Percentiles rank a stretch among this genome's conserved stretches.
phyloP scores from a whole-genome alignment of 1,140 invertebrate species.

The Pinna nobilis region DNA sequence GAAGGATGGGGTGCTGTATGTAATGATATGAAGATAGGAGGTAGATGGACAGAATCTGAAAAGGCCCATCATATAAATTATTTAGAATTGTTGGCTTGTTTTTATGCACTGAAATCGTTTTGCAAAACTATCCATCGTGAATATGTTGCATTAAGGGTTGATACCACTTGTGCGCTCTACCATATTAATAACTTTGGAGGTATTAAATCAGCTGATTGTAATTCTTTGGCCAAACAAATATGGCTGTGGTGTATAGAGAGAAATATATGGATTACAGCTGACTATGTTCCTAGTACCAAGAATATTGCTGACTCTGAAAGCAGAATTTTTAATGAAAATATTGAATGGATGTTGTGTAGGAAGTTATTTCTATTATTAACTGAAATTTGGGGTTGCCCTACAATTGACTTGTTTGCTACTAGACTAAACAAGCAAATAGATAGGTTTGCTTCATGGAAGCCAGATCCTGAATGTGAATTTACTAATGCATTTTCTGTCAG shows the following conservation, averaged over 20 bases:
- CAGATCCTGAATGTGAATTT: slow-evolving; percentile 37
- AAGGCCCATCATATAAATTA: slow-evolving; percentile 22
- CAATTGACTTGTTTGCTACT: slow-evolving; percentile 47
- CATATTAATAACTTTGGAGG: slow-evolving; percentile 36
- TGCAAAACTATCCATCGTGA: background rate
- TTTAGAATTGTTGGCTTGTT: slow-evolving; percentile 29
- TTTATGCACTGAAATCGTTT: slow-evolving; percentile 15
- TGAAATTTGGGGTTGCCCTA: background rate
- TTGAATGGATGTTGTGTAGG: background rate
- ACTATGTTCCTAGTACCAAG: slow-evolving; percentile 2
- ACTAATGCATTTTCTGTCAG: slow-evolving; percentile 45
- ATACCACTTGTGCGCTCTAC: slow-evolving; percentile 32
- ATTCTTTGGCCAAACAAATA: slow-evolving; percentile 18
- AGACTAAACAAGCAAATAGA: slow-evolving; percentile 37
- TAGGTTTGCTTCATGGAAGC: slow-evolving; percentile 31
- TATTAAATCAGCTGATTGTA: background rate
- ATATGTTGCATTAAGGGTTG: background rate
- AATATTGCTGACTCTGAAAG: background rate
- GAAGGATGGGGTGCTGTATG: slow-evolving; percentile 34
- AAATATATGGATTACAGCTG: slow-evolving; percentile 17
- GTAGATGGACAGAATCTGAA: slow-evolving; percentile 15
- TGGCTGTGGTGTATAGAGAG: slow-evolving; percentile 29
- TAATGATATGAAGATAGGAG: slow-evolving; percentile 22
- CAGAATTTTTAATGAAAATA: background rate
- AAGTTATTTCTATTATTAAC: background rate